Base-by-base conservation (phyloP, 2,113 vertebrate species). In the Clarias batrachus region DNA sequence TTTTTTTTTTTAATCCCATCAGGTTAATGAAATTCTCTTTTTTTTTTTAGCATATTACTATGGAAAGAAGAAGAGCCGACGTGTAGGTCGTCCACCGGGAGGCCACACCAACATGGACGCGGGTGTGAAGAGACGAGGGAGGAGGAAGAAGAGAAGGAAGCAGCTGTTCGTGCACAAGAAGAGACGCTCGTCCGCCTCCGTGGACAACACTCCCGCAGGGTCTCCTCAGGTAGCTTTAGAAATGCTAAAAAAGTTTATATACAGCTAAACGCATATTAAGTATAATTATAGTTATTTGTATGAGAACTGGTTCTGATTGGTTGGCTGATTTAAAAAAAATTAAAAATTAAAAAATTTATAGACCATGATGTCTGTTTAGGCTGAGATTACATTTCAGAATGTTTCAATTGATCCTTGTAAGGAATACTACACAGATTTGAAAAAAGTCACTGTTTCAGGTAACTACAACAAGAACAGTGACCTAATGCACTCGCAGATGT, bases 141-240 rank as follows among this genome's bases (percentile, higher is more conserved):
- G 98, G 88, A 96, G 95, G 91, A 96, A 97, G 94, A 99, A 98
- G 94, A 97, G 96, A 80, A 94, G 97, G 91, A 98, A 98, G 95
- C 96, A 97, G 90, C 97, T 97, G 87, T 99, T 99, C 91, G 98
- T 97, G 87, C 97, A 98, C 91, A 99, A 99, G 93, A 99, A 99
- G 92, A 97, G 97, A 90, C 97, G 97, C 27, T 96, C 96, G 0
- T 97, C 97, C 30, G 83, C 97, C 3, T 99, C 97, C 0, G 95
- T 99, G 71, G 98, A 99, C 92, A 98, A 97, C 92, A 97, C 97
- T 0, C 97, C 97, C 27, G 97, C 93, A 14, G 98, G 97, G 17
- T 98, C 97, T 87, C 97, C 97, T 88, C 98, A 98, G 97, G 98
- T 99, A 95, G 62, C 52, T 5, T 25, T 25, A 8, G 0, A 41